These are phyloP conservation scores for Xestia c-nigrum DNA, from an alignment of 2,888 invertebrate species.

Conservation along the genomic window DNA sequence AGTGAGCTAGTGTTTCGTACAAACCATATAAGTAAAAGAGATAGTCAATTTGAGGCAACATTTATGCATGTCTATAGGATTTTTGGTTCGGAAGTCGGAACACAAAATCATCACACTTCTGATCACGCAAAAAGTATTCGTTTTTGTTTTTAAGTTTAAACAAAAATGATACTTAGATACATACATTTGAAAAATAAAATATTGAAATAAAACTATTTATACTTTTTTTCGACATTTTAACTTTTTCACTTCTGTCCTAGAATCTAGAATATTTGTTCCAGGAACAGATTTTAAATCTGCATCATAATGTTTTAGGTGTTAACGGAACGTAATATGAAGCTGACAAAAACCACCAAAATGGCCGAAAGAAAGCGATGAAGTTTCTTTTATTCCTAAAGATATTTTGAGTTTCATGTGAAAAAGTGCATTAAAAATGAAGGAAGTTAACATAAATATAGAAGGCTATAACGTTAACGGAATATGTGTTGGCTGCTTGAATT, in stretches of 20 bases:
- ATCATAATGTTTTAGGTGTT: not conserved
- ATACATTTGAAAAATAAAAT: not conserved
- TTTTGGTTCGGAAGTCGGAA: constrained; percentile 2
- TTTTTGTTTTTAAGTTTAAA: not conserved
- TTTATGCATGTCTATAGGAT: not conserved
- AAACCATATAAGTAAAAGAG: not conserved
- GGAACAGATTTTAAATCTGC: not conserved
- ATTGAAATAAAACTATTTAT: not conserved
- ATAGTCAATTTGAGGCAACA: not conserved
- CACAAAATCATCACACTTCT: not conserved
- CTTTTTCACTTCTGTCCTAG: fast-evolving
- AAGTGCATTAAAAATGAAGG: constrained; percentile 78
- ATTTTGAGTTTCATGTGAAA: constrained; percentile 63
- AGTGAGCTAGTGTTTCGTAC: too few species aligned
- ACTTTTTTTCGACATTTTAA: fast-evolving
- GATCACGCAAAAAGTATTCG: not conserved
- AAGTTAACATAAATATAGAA: constrained; percentile 88
- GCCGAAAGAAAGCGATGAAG: constrained; percentile 87
- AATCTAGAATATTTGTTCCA: too few species aligned
- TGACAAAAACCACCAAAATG: constrained; percentile 75
- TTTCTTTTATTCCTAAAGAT: constrained; percentile 77
- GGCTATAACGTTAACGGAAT: constrained; percentile 88
- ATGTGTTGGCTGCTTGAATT: constrained; percentile 87
- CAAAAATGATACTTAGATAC: too few species aligned
- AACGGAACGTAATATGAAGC: constrained; percentile 38